Evolutionary conservation across 2,113 vertebrate species (phyloP).

Genomic region (Perccottus glenii): DNA sequence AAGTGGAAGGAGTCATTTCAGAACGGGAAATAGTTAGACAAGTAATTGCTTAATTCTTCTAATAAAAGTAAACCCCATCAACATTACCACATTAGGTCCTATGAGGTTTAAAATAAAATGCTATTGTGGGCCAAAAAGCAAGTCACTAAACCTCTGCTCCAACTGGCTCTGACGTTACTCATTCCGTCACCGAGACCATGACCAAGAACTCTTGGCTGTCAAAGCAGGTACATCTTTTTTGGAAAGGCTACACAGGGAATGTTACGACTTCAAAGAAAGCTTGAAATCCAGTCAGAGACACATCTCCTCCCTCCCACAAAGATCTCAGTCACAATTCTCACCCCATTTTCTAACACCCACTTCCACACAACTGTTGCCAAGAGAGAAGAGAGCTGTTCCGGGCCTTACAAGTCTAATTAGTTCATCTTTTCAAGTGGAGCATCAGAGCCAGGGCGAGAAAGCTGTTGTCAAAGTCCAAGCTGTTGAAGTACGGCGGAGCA

Average conservation of each 20-base stretch:
- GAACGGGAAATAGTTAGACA: neutral
- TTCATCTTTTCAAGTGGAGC: constrained; percentile 10
- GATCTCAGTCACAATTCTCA: constrained; percentile 11
- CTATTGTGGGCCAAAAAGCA: neutral
- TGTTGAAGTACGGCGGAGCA: neutral
- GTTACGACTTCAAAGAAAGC: constrained; percentile 9
- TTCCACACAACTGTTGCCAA: constrained; percentile 9
- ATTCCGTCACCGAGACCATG: neutral
- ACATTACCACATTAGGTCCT: neutral
- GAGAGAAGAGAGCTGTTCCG: constrained; percentile 2
- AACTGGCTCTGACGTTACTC: neutral
- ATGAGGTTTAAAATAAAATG: neutral
- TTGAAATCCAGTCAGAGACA: constrained; percentile 13
- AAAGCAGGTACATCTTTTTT: constrained; percentile 3
- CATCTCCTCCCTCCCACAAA: constrained; percentile 12
- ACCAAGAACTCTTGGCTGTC: constrained; percentile 12
- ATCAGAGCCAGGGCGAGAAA: neutral
- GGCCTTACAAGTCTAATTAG: constrained; percentile 11
- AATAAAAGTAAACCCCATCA: neutral
- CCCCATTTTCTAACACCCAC: constrained; percentile 8
- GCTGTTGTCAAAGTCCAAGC: neutral
- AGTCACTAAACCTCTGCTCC: neutral
- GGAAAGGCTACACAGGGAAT: constrained; percentile 8
- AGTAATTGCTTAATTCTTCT: neutral
- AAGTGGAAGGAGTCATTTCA: neutral